phyloP scores from a whole-genome alignment of 2,797 vertebrate species.

The Avahi laniger region DNA sequence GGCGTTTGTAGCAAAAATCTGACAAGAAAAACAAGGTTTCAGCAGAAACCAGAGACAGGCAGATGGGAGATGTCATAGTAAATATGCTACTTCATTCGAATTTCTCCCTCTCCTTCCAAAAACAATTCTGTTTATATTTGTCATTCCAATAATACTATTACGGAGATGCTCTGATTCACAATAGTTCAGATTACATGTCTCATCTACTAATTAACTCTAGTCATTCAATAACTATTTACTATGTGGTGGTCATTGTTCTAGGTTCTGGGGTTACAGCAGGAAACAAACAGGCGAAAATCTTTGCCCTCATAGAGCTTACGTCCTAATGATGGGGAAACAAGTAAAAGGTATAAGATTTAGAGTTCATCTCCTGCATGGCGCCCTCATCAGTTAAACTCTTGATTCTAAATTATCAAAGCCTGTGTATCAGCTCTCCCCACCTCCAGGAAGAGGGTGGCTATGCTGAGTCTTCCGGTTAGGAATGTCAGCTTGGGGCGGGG shows the following conservation, averaged over 20 bases:
- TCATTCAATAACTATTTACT: not conserved
- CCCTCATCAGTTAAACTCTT: not conserved
- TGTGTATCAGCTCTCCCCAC: not conserved
- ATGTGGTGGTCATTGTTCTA: not conserved
- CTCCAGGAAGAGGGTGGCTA: not conserved
- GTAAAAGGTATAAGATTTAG: not conserved
- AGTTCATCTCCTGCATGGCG: not conserved
- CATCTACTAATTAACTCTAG: not conserved
- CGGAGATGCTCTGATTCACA: not conserved
- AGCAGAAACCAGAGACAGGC: not conserved
- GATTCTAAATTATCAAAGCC: not conserved
- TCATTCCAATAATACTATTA: not conserved
- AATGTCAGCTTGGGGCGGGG: not conserved
- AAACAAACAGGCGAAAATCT: not conserved
- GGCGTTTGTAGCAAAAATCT: slow-evolving; percentile 2
- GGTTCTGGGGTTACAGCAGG: not conserved
- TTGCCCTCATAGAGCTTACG: not conserved
- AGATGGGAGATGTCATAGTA: not conserved
- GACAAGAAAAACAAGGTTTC: slow-evolving; percentile 40
- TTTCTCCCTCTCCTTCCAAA: not conserved
- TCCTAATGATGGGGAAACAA: not conserved
- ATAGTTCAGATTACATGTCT: not conserved
- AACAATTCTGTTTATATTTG: not conserved
- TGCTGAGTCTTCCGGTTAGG: not conserved
- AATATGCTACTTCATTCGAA: not conserved